Percentiles rank a stretch among this genome's conserved stretches.
Conservation (phyloP, 2,797 vertebrate species). For the Helicolenus hilgendorfi region DNA sequence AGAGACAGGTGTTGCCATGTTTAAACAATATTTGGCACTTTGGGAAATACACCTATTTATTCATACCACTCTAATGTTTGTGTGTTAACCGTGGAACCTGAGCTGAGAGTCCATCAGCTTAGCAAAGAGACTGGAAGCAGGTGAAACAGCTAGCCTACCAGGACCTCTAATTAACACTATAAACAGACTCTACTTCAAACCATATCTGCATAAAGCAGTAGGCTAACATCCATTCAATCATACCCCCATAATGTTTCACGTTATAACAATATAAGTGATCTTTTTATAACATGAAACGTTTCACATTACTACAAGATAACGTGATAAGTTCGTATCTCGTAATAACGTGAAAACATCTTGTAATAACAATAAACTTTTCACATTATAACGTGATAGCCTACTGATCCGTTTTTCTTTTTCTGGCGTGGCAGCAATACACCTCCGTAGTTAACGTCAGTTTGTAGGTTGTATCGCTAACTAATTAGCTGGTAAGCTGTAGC, state of each 20-base stretch:
- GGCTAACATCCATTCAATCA: neutral
- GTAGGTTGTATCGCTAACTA: neutral
- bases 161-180: neutral
- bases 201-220: neutral
- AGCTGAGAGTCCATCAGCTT: neutral
- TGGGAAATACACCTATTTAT: constrained; percentile 3
- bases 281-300: neutral
- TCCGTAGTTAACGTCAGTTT: neutral
- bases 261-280: neutral
- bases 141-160: neutral
- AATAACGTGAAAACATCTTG: neutral
- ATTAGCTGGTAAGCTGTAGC: neutral
- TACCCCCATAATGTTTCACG: neutral
- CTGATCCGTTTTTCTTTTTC: neutral
- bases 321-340: neutral
- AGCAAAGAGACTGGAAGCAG: neutral
- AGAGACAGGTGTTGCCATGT: constrained; percentile 58
- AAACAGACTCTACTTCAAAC: neutral
- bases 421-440: neutral
- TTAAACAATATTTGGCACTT: constrained; percentile 23
- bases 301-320: neutral
- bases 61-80: neutral
- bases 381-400: neutral
- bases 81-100: neutral
- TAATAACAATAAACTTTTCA: neutral